Evolutionary conservation across 2,888 invertebrate genomes (phyloP).

Genomic region (Yponomeuta malinellus): DNA sequence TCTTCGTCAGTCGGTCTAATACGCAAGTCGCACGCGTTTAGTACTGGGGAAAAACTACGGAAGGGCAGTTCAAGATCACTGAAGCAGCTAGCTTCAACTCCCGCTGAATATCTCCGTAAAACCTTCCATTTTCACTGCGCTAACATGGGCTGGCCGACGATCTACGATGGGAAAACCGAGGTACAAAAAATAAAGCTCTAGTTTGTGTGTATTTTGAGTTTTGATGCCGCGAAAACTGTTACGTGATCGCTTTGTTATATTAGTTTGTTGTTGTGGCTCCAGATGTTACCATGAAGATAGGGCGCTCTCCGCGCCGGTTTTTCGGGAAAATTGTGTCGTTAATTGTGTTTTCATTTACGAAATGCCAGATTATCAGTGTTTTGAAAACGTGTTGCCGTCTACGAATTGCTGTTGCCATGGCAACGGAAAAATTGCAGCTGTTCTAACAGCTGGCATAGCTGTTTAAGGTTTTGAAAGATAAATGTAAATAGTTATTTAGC

Average conservation of each 20-base stretch:
- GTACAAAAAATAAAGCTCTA: constrained; percentile 38
- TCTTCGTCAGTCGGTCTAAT: constrained; percentile 39
- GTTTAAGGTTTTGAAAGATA: neutral
- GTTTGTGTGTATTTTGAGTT: constrained; percentile 27
- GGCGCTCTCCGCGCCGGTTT: constrained; percentile 28
- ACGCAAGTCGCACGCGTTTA: constrained; percentile 53
- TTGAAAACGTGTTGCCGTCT: too few relatives aligned
- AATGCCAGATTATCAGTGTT: too few relatives aligned
- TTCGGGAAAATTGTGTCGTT: neutral
- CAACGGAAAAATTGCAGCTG: constrained; percentile 2
- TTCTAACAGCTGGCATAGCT: neutral
- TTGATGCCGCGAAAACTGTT: constrained; percentile 22
- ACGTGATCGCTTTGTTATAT: constrained; percentile 33
- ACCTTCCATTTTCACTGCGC: constrained; percentile 36
- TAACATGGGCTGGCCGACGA: constrained; percentile 65
- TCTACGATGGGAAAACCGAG: constrained; percentile 60
- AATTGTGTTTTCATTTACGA: neutral
- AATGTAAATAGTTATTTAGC: too few relatives aligned
- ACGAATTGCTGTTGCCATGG: neutral
- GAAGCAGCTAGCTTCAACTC: constrained; percentile 51
- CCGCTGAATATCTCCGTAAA: constrained; percentile 43
- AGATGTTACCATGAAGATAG: constrained; percentile 27
- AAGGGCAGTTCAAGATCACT: constrained; percentile 76
- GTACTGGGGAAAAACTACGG: constrained; percentile 40
- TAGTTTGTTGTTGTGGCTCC: constrained; percentile 15